Conservation (phyloP, 1,140 invertebrate genomes). For the Notospermus geniculatus region DNA sequence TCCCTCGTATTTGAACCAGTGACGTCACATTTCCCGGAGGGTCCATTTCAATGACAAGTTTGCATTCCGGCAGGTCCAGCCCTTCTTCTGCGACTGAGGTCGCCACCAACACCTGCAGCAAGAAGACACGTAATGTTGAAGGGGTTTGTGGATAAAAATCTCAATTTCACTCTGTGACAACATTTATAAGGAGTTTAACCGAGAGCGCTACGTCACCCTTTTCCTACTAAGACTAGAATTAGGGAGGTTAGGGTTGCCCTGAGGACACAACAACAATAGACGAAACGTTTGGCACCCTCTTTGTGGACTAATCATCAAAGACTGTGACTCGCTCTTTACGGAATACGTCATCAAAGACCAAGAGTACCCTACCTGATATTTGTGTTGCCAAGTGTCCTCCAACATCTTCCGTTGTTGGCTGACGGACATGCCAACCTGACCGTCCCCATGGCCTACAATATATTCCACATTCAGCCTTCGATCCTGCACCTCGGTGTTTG, state of each 20-base stretch:
- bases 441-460: slow-evolving; percentile 41
- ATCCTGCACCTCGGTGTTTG: slow-evolving; percentile 19
- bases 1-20: slow-evolving; percentile 48
- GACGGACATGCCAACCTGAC: slow-evolving; percentile 40
- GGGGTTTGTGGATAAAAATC: too few species aligned
- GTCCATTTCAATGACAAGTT: slow-evolving; percentile 48
- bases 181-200: too few species aligned
- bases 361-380: slow-evolving; percentile 24
- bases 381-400: slow-evolving; percentile 33
- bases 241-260: too few species aligned
- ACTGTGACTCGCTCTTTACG: too few species aligned
- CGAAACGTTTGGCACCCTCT: too few species aligned
- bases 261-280: too few species aligned
- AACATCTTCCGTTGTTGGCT: slow-evolving; percentile 36
- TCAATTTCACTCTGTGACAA: too few species aligned
- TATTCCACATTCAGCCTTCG: slow-evolving; percentile 23
- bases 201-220: too few species aligned
- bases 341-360: too few species aligned
- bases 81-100: slow-evolving; percentile 52
- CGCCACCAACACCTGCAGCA: slow-evolving; percentile 38
- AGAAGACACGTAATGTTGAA: too few species aligned
- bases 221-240: too few species aligned
- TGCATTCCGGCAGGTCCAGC: slow-evolving; percentile 46
- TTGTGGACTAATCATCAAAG: too few species aligned
- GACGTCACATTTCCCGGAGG: slow-evolving; percentile 43